A percentile compares a stretch with the other conserved stretches of the same genome.
Evolutionary conservation across 23 tunicate genomes (phyloP).

Genomic region (Halocynthia aurantium): DNA sequence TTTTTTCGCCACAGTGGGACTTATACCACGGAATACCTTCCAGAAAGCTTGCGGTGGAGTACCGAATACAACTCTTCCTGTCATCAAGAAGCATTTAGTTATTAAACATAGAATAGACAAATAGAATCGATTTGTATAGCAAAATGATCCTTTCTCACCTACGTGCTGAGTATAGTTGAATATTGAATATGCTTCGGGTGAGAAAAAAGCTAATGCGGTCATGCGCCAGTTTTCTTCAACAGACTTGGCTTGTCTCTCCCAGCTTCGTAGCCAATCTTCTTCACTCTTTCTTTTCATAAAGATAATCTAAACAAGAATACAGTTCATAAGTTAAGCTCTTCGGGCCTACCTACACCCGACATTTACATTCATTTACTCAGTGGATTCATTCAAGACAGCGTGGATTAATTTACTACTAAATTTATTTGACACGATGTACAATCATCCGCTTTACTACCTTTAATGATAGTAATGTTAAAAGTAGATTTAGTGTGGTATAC

Average conservation of each 20-base stretch:
- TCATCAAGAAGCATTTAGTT: not conserved
- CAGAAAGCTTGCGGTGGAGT: constrained; percentile 25
- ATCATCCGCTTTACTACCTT: too few relatives aligned
- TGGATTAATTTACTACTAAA: not conserved
- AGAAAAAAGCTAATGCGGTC: constrained; percentile 14
- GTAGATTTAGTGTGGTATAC: not conserved
- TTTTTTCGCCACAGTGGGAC: constrained; percentile 27
- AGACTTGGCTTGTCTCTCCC: constrained; percentile 16
- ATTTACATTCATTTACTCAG: too few relatives aligned
- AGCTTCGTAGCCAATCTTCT: constrained; percentile 22
- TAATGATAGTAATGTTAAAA: too few relatives aligned
- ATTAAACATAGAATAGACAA: not conserved
- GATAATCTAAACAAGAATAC: not conserved
- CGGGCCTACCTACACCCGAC: not conserved
- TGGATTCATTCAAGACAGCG: not conserved
- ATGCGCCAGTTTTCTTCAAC: constrained; percentile 10
- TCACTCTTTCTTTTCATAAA: constrained; percentile 7
- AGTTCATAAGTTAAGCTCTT: not conserved
- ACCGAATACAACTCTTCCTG: constrained; percentile 17
- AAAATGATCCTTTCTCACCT: not conserved
- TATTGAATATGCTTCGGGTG: constrained; percentile 14
- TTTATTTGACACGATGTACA: not conserved
- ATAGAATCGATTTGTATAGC: not conserved
- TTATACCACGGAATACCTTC: constrained; percentile 11
- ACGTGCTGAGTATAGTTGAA: constrained; percentile 22